Evolutionary conservation across 2,113 vertebrate genomes (phyloP), one percentile per base, ranked within the genome.

Genomic region (Calidris pygmaea): DNA sequence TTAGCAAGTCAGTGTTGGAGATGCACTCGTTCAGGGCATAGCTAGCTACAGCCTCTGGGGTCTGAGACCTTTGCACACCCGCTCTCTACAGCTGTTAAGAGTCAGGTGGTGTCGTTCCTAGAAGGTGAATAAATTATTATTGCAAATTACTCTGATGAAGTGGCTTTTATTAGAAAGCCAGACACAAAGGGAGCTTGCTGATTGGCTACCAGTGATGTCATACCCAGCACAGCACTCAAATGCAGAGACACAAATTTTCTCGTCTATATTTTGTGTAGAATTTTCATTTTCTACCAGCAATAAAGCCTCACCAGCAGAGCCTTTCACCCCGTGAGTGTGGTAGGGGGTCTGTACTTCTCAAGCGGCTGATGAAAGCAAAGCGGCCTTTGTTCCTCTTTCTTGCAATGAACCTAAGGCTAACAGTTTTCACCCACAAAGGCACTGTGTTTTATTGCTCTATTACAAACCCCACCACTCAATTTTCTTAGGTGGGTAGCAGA

Each of bases 181-280:
- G 95, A 95, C 95, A 97, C 95, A 96, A 97, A 97, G 95, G 82
- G 53, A 91, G 83, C 48, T 60, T 89, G 71, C 90, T 87, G 96
- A 98, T 97, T 98, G 97, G 97, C 87, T 96, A 37, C 2, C 55
- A 85, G 94, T 98, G 97, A 98, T 96, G 96, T 98, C 97, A 98
- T 96, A 83, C 84, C 79, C 89, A 13, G 95, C 96, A 84, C 92
- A 87, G 89, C 87, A 82, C 92, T 85, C 79, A 73, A 85, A 89
- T 0, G 7, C 78, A 90, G 72, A 84, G 77, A 90, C 50, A 67
- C 20, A 2, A 72, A 76, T 85, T 95, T 85, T 78, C 79, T 75
- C 21, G 0, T 58, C 87, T 94, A 14, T 53, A 53, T 82, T 95
- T 95, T 74, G 62, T 62, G 45, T 37, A 35, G 89, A 58, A 93